Base-by-base conservation (phyloP, 2,888 invertebrate genomes). In the Coleophora flavipennella region DNA sequence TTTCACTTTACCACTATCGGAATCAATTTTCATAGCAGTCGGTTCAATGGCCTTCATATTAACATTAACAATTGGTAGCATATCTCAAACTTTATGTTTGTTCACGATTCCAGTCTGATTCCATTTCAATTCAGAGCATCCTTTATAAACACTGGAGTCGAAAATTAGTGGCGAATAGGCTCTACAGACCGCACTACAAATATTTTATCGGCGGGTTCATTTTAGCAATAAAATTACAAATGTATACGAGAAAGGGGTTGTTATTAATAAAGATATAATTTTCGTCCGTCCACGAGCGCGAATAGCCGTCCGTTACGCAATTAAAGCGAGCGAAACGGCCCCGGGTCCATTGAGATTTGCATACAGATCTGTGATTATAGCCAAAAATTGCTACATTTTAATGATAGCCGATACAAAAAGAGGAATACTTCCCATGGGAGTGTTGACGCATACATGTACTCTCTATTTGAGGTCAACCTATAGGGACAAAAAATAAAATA, bases 281-380 rank as follows among this genome's bases (percentile, higher is more conserved):
- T 62, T 52, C 51, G 57, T 52, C 49, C 62, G 55, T 61, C 67
- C 67, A 67, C 59, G 69, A 57, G 62, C 57, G 58, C 53, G 60
- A 63, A 70, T 60, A 59, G 59, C 67, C 71, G 66, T 65, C 61
- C 64, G 66, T 68, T 63, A 64, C 57, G 67, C 73, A 75, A 75
- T 78, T 75, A 76, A 72, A 68, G 56, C 67, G 56, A 56, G 57
- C 58, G 61, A 57, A 67, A 71, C 64, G 67, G 62, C 52, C 58
- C 48, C 51, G 52, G 59, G 64, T 68, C 73, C 72, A 67, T 66
- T 62, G 73, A 75, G 74, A 77, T 78, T 78, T 76, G 78, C 78
- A 77, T 77, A 73, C 64, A 73, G 69, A 77, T 72, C 67, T 66
- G 64, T 65, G 66, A 72, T 78, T 75, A 71, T 70, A 62, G 60